These are phyloP conservation scores for Atlantisia rogersi DNA, from an alignment of 2,113 vertebrate genomes.

Conservation along the genomic window DNA sequence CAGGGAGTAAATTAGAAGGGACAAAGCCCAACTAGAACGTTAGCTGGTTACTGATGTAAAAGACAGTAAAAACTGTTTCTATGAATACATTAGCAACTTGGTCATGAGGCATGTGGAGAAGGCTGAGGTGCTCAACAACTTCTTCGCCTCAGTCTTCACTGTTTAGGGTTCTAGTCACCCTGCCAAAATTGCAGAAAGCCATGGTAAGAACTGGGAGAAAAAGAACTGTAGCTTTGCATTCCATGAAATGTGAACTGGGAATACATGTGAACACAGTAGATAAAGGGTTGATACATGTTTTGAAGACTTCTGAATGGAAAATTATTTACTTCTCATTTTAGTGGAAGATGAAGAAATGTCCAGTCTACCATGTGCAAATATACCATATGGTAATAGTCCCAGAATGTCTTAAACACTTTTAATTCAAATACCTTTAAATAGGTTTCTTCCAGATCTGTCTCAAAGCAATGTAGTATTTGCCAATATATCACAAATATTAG, in stretches of 20 bases:
- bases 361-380: neutral
- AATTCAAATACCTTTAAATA: neutral
- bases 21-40: too few relatives aligned
- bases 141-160: neutral
- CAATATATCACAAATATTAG: neutral
- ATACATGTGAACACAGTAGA: neutral
- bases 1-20: too few relatives aligned
- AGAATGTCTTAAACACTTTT: neutral
- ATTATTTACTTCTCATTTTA: neutral
- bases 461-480: neutral
- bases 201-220: too few relatives aligned
- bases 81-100: neutral
- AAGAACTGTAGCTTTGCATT: neutral
- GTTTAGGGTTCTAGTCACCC: neutral
- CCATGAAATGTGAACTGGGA: neutral
- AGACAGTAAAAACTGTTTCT: neutral
- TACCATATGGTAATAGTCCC: neutral
- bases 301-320: neutral
- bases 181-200: too few relatives aligned
- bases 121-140: neutral
- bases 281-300: neutral
- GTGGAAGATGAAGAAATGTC: neutral
- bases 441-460: neutral
- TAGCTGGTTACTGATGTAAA: too few relatives aligned
- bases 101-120: neutral